Conservation (phyloP, 2,113 vertebrate species). For the Cercopithecus mona region DNA sequence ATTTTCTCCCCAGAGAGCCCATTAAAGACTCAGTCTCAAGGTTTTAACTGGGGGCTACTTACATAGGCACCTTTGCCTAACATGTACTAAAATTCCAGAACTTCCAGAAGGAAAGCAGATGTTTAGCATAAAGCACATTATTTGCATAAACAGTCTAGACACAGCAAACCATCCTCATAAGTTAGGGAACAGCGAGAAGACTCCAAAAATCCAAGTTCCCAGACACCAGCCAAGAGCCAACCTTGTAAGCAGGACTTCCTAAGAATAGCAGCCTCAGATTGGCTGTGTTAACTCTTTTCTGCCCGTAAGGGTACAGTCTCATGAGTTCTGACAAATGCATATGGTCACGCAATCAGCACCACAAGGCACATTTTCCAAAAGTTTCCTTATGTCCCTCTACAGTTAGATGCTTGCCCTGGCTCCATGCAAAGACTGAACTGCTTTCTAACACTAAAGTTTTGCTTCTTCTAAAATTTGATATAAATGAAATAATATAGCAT, state of each 20-base stretch:
- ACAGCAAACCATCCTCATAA: too few species aligned
- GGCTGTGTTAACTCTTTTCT: neutral
- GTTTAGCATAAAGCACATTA: neutral
- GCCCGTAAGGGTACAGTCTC: neutral
- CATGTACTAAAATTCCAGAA: neutral
- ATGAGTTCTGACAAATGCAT: neutral
- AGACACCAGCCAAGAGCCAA: neutral
- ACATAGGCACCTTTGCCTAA: neutral
- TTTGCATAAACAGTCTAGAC: neutral
- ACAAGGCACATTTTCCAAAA: neutral
- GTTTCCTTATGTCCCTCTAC: neutral
- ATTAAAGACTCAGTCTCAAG: neutral
- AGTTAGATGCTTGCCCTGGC: neutral
- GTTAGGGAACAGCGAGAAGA: neutral
- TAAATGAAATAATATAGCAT: neutral
- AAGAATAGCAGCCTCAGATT: neutral
- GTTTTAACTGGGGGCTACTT: neutral
- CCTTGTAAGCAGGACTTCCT: neutral
- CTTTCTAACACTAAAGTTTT: neutral
- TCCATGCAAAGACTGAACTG: neutral
- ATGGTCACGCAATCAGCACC: neutral
- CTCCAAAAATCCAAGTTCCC: neutral
- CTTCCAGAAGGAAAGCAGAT: neutral
- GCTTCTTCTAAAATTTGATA: neutral
- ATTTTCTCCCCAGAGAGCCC: neutral